Base-by-base conservation (phyloP, 2,113 vertebrate genomes). In the Nicator chloris region DNA sequence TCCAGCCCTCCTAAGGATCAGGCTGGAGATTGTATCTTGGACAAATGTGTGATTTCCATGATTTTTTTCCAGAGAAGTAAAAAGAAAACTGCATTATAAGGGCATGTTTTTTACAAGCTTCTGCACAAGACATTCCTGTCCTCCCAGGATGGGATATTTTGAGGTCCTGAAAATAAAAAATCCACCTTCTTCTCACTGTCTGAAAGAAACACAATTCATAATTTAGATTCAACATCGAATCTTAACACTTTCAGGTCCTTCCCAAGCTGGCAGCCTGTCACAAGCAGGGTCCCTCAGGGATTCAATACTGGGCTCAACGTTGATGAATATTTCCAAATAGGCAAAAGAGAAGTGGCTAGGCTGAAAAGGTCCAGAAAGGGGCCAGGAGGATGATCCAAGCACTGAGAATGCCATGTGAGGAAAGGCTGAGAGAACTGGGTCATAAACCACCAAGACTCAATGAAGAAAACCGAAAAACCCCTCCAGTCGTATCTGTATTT, bases 251-350 rank as follows among this genome's bases (percentile, higher is more conserved):
- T 22, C 28, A 59, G 51, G 8, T 59, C 24, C 51, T 65, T 65
- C 44, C 27, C 50, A 51, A 57, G n/a, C 50, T 51, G 37, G 28
- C 28, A 51, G 16, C 50, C 59, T 31, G 56, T 45, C 57, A 21
- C 24, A 39, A 15, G 19, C 30, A 24, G 28, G 28, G 16, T 24
- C n/a, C 24, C 14, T 30, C 57, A 30, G 28, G 44, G 59, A 59
- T 26, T 26, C 24, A 24, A 1, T 15, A 40, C 0, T 27, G 24
- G 11, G 14, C 24, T 57, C 51, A 40, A 5, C 11, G 11, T 2
- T 26, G 24, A 13, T 51, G 18, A 65, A 40, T 45, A 13, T 26
- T 33, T n/a, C 59, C 20, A 39, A 53, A 39, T 1, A 53, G 64
- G 54, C 4, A 11, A 11, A 78, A 70, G 22, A 70, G 54, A 61